Evolutionary conservation across 2,888 invertebrate genomes (phyloP), one percentile per base, ranked within the genome.

Genomic region (Heteropelma amictum): DNA sequence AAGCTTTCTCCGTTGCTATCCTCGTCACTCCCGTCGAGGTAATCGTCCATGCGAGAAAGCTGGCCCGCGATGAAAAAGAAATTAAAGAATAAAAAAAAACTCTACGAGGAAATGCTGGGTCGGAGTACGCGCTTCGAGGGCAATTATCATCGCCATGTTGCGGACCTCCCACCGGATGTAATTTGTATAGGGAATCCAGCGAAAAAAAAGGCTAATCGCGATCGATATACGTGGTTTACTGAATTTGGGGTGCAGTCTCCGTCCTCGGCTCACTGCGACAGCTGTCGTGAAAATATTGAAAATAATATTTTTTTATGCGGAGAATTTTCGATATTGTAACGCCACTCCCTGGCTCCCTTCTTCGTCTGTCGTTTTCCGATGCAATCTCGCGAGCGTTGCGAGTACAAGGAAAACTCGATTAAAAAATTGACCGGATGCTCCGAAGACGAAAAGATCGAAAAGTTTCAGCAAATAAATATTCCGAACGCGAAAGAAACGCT

Each of bases 61-160:
- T 68, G 26, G 58, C 69, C 58, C 53, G 65, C 53, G 14, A 47
- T 40, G 74, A 58, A 68, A 49, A 35, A 17, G 51, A 35, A 30
- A 69, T 26, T 2, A 61, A 53, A n/a, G n/a, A n/a, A n/a, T n/a
- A n/a, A 42, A 73, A 35, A 23, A 54, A 69, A 61, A 35, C 45
- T 60, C 28, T 10, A 26, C 51, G 10, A 63, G 42, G 28, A 19
- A 26, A 70, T 26, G 17, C 6, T 4, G 38, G 28, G 47, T 14
- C 10, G 26, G 17, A 56, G 42, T 45, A 56, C 23, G 42, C 23
- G 21, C 14, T 54, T 53, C 69, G 42, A 19, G 26, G 51, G 49
- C 71, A 78, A 78, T 76, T 76, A 77, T 72, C 68, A 51, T 51
- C 58, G 67, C 65, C 69, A 67, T 72, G 40, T 54, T 74, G 60